phyloP scores from a whole-genome alignment of 2,797 vertebrate genomes.

The Onychomys leucogaster region DNA sequence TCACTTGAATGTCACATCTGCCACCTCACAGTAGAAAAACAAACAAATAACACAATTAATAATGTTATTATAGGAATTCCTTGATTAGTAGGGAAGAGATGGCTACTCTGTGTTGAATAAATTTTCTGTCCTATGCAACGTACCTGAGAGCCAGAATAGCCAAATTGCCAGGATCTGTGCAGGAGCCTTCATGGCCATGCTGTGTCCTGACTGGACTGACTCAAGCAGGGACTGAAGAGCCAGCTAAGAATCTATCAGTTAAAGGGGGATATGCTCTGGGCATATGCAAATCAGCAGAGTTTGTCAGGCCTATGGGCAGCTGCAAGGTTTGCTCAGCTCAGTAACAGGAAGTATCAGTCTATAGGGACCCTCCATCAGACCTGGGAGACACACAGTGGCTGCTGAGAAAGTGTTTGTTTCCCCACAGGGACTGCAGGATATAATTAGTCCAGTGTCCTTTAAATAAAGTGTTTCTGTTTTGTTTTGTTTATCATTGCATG shows the following conservation, averaged over 20 bases:
- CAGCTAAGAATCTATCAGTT: background rate
- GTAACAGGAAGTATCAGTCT: background rate
- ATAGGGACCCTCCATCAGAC: background rate
- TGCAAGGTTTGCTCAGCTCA: background rate
- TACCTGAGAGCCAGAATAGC: background rate
- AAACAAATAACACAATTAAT: background rate
- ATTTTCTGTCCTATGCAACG: accelerated
- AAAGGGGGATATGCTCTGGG: too few relatives aligned
- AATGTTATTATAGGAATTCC: background rate
- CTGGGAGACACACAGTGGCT: background rate
- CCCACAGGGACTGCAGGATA: too few relatives aligned
- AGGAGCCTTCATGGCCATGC: background rate
- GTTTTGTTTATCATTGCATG: too few relatives aligned
- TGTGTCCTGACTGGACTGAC: background rate
- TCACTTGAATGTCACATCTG: background rate
- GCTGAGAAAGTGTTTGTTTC: background rate
- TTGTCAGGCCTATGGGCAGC: accelerated
- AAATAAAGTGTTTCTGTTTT: background rate
- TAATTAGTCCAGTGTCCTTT: background rate
- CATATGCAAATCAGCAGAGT: background rate
- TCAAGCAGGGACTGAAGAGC: background rate
- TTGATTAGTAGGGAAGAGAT: too few relatives aligned
- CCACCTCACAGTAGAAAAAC: background rate
- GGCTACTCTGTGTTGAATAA: accelerated
- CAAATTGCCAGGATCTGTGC: background rate